Base-by-base conservation (phyloP, 2,888 invertebrate genomes). In the Hedya salicella region DNA sequence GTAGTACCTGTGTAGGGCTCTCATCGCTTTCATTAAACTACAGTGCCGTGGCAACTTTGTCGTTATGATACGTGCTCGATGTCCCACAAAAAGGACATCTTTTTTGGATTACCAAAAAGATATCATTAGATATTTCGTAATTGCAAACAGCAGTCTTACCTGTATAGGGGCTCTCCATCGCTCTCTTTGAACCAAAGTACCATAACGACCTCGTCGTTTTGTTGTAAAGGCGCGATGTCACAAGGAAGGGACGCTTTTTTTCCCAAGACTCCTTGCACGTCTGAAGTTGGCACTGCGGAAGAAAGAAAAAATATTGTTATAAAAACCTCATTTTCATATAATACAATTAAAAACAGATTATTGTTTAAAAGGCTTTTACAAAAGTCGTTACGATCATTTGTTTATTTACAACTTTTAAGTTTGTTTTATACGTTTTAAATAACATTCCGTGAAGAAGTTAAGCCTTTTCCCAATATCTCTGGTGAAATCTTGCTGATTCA, bases 121-220 rank as follows among this genome's bases (percentile, higher is more conserved):
- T n/a, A n/a, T n/a, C n/a, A n/a, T n/a, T n/a, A n/a, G n/a, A n/a
- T n/a, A n/a, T n/a, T n/a, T n/a, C n/a, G n/a, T n/a, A n/a, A n/a
- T n/a, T n/a, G n/a, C n/a, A 36, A 36, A 36, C 36, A 9, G 9
- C 11, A 36, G 25, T 25, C 13, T 93, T 85, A 97, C 97, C 96
- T 97, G 92, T 97, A 97, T 70, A 97, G 92, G 25, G 97, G 97
- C 79, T 97, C 96, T 36, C 95, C 95, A 73, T 95, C 96, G 44
- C 95, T 95, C 84, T 96, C 97, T 80, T 96, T 96, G 89, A 97
- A 97, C 97, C 97, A 97, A 40, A 97, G 93, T 73, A 97, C 97
- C 96, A 97, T 96, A 79, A 95, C 96, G 62, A 97, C 96, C 25
- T 95, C 95, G 87, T 97, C 97, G 78, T 96, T 95, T 62, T 95